Evolutionary conservation across 2,113 vertebrate genomes (phyloP).

Genomic region (Semicossyphus pulcher): DNA sequence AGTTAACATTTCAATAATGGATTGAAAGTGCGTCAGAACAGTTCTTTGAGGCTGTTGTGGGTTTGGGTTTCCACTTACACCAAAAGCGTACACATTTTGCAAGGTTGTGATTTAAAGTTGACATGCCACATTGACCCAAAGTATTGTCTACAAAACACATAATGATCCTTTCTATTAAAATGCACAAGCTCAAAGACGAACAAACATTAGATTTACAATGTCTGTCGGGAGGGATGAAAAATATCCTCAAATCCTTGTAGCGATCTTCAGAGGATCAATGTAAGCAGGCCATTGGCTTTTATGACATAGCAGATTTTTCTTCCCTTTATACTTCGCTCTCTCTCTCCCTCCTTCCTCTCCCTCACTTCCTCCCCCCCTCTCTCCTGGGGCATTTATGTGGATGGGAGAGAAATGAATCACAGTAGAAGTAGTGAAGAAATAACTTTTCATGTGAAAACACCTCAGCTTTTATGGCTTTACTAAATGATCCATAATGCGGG

Average conservation of each 20-base stretch:
- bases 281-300: slow-evolving; percentile 82
- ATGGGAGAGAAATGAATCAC: slow-evolving; percentile 80
- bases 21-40: no score
- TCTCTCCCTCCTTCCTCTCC: slow-evolving; percentile 28
- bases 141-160: slow-evolving; percentile 52
- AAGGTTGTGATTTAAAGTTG: slow-evolving; percentile 20
- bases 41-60: no score
- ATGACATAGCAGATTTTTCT: slow-evolving; percentile 74
- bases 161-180: slow-evolving; percentile 47
- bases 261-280: slow-evolving; percentile 75
- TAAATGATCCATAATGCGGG: slow-evolving; percentile 85
- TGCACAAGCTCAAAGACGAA: slow-evolving; percentile 44
- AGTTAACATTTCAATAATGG: no score
- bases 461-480: slow-evolving; percentile 83
- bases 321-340: slow-evolving; percentile 56
- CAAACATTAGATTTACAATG: slow-evolving; percentile 64
- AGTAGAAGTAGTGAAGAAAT: slow-evolving; percentile 79
- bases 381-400: slow-evolving; percentile 71
- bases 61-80: no score
- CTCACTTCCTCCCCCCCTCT: slow-evolving; percentile 35
- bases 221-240: slow-evolving; percentile 58
- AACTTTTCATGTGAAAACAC: slow-evolving; percentile 87
- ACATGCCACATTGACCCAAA: slow-evolving; percentile 10
- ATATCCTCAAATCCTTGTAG: slow-evolving; percentile 70
- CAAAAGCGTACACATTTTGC: neutral